Evolutionary conservation across 2,888 invertebrate genomes (phyloP).

Genomic region (Cephus rjabovi): DNA sequence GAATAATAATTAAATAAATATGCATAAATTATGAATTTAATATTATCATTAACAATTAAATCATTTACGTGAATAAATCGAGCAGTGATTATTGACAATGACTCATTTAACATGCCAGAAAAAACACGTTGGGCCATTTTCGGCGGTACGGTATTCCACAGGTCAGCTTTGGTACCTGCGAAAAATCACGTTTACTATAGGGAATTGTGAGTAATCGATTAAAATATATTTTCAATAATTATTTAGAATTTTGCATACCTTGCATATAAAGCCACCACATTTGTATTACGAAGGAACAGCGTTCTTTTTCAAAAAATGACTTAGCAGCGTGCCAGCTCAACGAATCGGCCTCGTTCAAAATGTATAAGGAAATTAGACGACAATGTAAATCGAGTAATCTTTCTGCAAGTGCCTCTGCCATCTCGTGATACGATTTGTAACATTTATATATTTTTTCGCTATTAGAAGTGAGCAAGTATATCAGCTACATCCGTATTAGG

Average conservation of each 20-base stretch:
- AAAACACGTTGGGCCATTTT: conserved; percentile 88
- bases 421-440: conserved; percentile 82
- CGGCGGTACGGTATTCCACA: conserved; percentile 91
- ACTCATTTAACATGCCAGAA: conserved; percentile 88
- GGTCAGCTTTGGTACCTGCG: conserved; percentile 80
- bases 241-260: conserved; percentile 66
- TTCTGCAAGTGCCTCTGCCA: conserved; percentile 88
- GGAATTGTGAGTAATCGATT: not conserved
- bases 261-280: conserved; percentile 93
- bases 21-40: not conserved
- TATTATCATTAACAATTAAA: conserved; percentile 25
- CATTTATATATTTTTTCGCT: conserved; percentile 67
- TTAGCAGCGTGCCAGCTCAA: conserved; percentile 78
- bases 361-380: conserved; percentile 81
- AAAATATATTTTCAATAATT: not conserved
- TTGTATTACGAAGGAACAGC: conserved; percentile 85
- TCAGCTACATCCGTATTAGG: not conserved
- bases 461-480: not conserved
- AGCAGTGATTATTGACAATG: conserved; percentile 82
- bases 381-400: conserved; percentile 84
- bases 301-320: conserved; percentile 78
- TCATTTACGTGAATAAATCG: conserved; percentile 80
- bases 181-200: conserved; percentile 27
- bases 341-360: conserved; percentile 85
- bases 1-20: conserved; percentile 20